These are phyloP conservation scores for Drosophila aff. DNA, from an alignment of 1,140 invertebrate genomes.

Conservation along the genomic window DNA sequence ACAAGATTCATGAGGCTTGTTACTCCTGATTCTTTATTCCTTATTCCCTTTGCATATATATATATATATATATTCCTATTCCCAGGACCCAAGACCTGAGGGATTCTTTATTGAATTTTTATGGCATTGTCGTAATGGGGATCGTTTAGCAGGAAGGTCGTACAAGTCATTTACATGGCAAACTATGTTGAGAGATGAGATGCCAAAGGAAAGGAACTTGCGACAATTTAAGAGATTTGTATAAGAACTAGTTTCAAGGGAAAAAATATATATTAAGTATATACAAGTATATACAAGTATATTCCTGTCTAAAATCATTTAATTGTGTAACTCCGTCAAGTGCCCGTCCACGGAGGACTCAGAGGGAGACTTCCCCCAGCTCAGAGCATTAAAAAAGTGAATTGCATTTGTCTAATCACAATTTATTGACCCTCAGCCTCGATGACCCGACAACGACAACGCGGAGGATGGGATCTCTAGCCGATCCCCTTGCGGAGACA, in stretches of 20 bases:
- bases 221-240: not conserved
- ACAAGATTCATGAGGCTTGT: constrained; percentile 35
- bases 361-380: not conserved
- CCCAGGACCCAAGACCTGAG: constrained; percentile 5
- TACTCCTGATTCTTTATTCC: constrained; percentile 5
- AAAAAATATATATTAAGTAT: not conserved
- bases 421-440: constrained; percentile 51
- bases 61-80: not conserved
- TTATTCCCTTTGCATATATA: not conserved
- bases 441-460: constrained; percentile 20
- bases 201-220: not conserved
- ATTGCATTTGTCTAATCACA: constrained; percentile 44
- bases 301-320: not conserved
- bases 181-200: not conserved
- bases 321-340: not conserved
- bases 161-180: constrained; percentile 4
- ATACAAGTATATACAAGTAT: not conserved
- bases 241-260: not conserved
- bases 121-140: constrained; percentile 38
- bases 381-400: constrained; percentile 18
- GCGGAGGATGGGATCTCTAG: constrained; percentile 12
- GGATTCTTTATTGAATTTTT: constrained; percentile 47
- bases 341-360: not conserved
- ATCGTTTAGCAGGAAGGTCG: constrained; percentile 36
- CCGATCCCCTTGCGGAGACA: not conserved